These are phyloP conservation scores for Muntiacus reevesi DNA, from an alignment of 2,113 vertebrate species.

Conservation along the genomic window DNA sequence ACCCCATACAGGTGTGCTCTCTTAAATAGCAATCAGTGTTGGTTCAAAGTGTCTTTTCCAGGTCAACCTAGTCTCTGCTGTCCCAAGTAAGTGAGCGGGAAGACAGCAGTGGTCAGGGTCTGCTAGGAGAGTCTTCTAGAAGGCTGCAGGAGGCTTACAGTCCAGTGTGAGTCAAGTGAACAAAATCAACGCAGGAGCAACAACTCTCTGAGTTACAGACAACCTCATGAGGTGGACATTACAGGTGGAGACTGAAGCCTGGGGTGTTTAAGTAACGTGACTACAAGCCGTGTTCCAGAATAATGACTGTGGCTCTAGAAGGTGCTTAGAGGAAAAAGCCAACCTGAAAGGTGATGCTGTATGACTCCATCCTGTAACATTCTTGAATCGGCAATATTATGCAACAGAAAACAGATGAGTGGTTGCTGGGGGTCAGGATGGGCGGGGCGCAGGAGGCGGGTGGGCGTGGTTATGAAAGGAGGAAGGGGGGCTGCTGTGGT, in stretches of 20 bases:
- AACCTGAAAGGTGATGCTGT: neutral
- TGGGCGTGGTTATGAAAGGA: neutral
- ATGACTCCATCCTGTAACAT: fast-evolving
- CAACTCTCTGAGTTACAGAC: neutral
- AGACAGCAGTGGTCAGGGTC: neutral
- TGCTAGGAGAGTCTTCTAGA: neutral
- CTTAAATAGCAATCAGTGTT: neutral
- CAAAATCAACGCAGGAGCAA: fast-evolving
- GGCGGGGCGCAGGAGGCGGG: neutral
- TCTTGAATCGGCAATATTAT: neutral
- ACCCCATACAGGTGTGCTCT: neutral
- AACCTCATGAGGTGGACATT: neutral
- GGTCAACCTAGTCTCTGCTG: neutral
- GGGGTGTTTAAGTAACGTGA: neutral
- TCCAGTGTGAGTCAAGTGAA: neutral
- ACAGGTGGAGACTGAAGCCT: neutral
- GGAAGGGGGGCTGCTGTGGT: neutral
- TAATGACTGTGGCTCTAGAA: neutral
- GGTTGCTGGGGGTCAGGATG: neutral
- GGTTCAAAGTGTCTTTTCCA: neutral
- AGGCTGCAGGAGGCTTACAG: neutral
- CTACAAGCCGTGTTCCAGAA: neutral
- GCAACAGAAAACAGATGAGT: neutral
- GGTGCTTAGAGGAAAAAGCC: neutral
- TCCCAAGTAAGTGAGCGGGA: neutral